Base-by-base conservation (phyloP, 1,140 invertebrate genomes). In the Melitaea cinxia region DNA sequence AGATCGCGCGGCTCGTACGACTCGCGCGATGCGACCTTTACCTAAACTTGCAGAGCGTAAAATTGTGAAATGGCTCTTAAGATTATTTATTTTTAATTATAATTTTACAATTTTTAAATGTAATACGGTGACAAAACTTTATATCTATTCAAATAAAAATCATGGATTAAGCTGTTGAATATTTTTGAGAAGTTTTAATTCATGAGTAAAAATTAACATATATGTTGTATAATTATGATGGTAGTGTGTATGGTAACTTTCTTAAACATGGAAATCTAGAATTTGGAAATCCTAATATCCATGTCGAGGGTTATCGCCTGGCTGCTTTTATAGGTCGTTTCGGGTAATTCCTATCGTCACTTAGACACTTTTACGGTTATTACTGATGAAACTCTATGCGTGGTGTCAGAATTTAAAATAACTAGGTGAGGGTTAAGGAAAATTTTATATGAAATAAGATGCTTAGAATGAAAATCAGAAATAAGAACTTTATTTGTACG, bases 261-360 rank as follows among this genome's bases (percentile, higher is more conserved):
- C 52, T 35, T 35, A 54, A 53, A 30, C 50, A 14, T 30, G 9
- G 17, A 53, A 53, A 33, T 15, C 15, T 54, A 52, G 21, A 23
- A 53, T 68, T 47, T 53, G 30, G 26, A 24, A 21, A 54, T 39
- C 37, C 49, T 55, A 63, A 61, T 49, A 53, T 58, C 28, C 30
- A 26, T 60, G 60, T 72, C 65, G 26, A 30, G 35, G 35, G 61
- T 68, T 61, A 65, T 33, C 59, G 49, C 33, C 49, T 42, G 49
- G 15, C 53, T 52, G 66, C 37, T 45, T 70, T 73, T 67, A 67
- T 73, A 67, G 71, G 64, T 73, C 60, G 61, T 65, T 73, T 39
- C 52, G 37, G 1, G 56, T 68, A 70, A 73, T 67, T 64, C 50
- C 60, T 63, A 52, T 54, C 24, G 28, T 37, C 58, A 54, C 58